phyloP scores from a whole-genome alignment of 2,113 vertebrate genomes.

The Cichladusa arquata region DNA sequence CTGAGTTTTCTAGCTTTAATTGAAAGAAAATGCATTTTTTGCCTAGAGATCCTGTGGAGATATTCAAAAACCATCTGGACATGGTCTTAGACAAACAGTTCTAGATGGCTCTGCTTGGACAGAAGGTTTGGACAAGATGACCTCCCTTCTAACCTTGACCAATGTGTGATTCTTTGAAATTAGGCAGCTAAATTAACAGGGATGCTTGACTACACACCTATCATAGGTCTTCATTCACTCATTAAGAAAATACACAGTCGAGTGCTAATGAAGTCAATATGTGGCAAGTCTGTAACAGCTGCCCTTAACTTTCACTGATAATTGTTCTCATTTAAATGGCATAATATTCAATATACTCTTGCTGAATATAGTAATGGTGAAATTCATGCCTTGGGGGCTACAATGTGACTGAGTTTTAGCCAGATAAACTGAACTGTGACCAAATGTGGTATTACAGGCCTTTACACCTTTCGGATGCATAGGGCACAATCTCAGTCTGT shows the following conservation, averaged over 20 bases:
- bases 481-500: conserved; percentile 9
- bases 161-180: not conserved
- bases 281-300: conserved; percentile 65
- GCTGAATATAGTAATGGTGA: conserved; percentile 67
- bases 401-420: conserved; percentile 78
- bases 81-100: not conserved
- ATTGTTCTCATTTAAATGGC: conserved; percentile 72
- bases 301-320: conserved; percentile 62
- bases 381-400: conserved; percentile 75
- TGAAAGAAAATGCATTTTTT: not conserved
- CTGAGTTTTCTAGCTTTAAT: not conserved
- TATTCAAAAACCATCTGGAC: not conserved
- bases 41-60: not conserved
- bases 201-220: conserved; percentile 54
- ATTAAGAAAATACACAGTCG: conserved; percentile 52
- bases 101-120: not conserved
- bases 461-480: conserved; percentile 31
- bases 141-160: not conserved
- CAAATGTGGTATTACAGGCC: conserved; percentile 72
- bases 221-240: conserved; percentile 53
- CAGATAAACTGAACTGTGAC: conserved; percentile 75
- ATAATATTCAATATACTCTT: conserved; percentile 72
- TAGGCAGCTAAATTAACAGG: conserved; percentile 48
- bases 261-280: conserved; percentile 68
- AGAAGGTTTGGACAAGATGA: not conserved